A percentile compares a stretch with the other conserved stretches of the same genome.
Conservation (phyloP, 2,888 invertebrate species). For the Eupelmus urozonus region DNA sequence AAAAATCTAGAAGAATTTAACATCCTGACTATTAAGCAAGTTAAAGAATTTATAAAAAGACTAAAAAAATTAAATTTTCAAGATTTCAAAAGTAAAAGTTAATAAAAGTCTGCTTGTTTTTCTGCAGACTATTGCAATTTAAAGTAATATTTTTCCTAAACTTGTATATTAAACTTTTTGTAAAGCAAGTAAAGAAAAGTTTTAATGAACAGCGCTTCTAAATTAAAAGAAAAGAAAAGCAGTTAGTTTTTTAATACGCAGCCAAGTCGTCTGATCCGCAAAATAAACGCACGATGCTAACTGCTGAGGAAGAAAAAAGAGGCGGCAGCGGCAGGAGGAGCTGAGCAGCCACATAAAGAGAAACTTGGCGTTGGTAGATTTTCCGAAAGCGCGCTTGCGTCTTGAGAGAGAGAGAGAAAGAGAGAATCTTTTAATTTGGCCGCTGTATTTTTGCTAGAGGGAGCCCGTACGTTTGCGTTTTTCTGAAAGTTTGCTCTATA, state of each 20-base stretch:
- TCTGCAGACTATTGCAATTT: too few relatives aligned
- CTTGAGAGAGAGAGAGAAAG: too few relatives aligned
- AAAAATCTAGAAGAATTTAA: too few relatives aligned
- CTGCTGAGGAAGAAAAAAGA: slow-evolving; percentile 16
- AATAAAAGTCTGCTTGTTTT: too few relatives aligned
- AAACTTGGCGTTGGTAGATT: slow-evolving; percentile 18
- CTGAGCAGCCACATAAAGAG: background rate
- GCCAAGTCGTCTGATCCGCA: background rate
- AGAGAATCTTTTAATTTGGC: slow-evolving; percentile 56
- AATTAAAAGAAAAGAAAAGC: background rate
- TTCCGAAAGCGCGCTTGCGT: too few relatives aligned
- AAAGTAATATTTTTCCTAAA: too few relatives aligned
- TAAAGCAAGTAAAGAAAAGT: too few relatives aligned
- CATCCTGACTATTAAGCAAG: too few relatives aligned
- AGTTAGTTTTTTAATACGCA: background rate
- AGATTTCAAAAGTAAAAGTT: too few relatives aligned
- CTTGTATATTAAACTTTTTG: too few relatives aligned
- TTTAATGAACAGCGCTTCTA: background rate
- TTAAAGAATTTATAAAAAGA: too few relatives aligned
- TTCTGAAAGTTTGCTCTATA: slow-evolving; percentile 30
- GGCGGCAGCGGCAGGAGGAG: background rate
- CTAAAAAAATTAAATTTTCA: too few relatives aligned
- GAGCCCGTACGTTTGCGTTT: slow-evolving; percentile 52
- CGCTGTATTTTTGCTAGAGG: slow-evolving; percentile 46
- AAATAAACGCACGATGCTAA: slow-evolving; percentile 13